A percentile compares a stretch with the other conserved stretches of the same genome.
These are phyloP conservation scores for Neotoxoptera formosana DNA, from an alignment of 1,140 invertebrate species.

Conservation along the genomic window DNA sequence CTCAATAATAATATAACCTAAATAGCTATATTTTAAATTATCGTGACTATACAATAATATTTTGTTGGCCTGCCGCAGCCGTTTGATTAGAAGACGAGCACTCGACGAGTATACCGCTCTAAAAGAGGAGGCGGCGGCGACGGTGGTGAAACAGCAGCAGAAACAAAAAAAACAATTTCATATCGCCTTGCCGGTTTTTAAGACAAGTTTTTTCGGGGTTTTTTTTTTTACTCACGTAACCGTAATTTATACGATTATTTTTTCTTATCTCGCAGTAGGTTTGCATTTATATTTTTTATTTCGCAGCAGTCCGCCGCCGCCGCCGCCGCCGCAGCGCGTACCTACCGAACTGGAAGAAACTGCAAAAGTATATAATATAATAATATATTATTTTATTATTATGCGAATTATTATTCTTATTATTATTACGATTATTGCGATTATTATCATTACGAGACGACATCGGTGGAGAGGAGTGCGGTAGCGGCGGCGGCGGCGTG, in stretches of 20 bases:
- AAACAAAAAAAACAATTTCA: not conserved
- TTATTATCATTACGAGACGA: not conserved
- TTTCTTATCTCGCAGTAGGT: not conserved
- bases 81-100: not conserved
- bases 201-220: not conserved
- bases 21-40: too few species aligned
- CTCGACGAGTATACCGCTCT: fast-evolving
- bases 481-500: not conserved
- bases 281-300: too few species aligned
- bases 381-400: not conserved
- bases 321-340: too few species aligned
- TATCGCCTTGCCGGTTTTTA: not conserved
- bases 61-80: not conserved
- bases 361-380: not conserved
- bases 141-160: too few species aligned
- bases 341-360: not conserved
- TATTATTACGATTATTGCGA: not conserved
- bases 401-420: not conserved
- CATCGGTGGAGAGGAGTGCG: not conserved
- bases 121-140: not conserved
- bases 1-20: not conserved
- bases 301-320: not conserved
- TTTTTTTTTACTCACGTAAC: not conserved
- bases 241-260: slow-evolving; percentile 7
- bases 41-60: not conserved